Conservation (phyloP, 2,797 vertebrate species). For the Choloepus didactylus region DNA sequence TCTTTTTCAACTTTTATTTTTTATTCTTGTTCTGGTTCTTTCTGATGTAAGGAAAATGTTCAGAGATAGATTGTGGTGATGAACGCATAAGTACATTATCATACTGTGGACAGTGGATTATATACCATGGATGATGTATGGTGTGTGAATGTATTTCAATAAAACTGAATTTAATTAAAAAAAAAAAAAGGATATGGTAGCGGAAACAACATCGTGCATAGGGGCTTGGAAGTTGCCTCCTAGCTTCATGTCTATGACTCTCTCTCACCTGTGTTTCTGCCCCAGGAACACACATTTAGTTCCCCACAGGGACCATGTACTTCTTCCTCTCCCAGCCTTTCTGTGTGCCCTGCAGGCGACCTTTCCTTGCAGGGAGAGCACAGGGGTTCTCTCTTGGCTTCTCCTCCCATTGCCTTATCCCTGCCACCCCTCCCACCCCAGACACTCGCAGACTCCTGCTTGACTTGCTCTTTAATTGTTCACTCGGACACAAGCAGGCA, state of each 20-base stretch:
- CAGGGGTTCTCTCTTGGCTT: accelerated
- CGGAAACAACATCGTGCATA: background rate
- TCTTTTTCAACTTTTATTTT: too few species aligned
- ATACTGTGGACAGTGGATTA: too few species aligned
- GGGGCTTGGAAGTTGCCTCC: background rate
- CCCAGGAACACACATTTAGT: accelerated
- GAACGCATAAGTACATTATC: too few species aligned
- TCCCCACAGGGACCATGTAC: background rate
- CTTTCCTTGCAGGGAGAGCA: too few species aligned
- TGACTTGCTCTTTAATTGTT: background rate
- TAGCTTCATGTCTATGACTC: background rate
- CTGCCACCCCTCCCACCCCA: background rate
- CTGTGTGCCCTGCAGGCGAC: background rate
- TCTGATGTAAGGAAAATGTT: too few species aligned
- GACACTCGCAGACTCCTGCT: background rate
- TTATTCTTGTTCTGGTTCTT: too few species aligned
- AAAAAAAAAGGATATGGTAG: background rate
- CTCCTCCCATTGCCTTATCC: too few species aligned
- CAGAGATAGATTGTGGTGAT: too few species aligned
- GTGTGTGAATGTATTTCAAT: too few species aligned
- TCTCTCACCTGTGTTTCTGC: background rate
- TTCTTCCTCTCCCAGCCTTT: background rate
- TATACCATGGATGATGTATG: too few species aligned
- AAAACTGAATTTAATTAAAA: too few species aligned
- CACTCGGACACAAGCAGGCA: background rate